These are phyloP conservation scores for Spinibarbus caldwelli DNA, from an alignment of 2,797 vertebrate genomes.

Conservation along the genomic window DNA sequence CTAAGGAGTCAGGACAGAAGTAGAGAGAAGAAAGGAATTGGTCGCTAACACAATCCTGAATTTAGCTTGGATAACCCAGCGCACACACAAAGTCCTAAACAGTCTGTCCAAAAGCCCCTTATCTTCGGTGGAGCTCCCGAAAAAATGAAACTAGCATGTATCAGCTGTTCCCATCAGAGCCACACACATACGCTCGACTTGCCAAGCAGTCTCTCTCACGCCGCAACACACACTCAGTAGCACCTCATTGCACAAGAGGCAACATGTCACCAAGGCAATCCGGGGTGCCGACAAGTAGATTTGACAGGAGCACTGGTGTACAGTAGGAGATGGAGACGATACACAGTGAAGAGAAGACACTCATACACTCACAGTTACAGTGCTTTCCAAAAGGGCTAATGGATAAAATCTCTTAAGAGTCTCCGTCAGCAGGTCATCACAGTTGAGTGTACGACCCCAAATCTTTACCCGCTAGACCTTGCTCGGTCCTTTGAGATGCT, in stretches of 20 bases:
- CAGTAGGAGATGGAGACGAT: slow-evolving; percentile 17
- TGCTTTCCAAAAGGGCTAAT: neutral
- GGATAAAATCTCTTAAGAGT: slow-evolving; percentile 15
- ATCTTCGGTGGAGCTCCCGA: slow-evolving; percentile 4
- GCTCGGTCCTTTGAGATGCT: neutral
- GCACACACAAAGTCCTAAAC: neutral
- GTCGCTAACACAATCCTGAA: neutral
- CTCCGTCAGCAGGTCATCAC: neutral
- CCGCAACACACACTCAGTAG: slow-evolving; percentile 14
- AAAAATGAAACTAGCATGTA: slow-evolving; percentile 11
- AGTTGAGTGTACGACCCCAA: slow-evolving; percentile 9
- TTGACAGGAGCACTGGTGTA: slow-evolving; percentile 24
- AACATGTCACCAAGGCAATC: slow-evolving; percentile 30
- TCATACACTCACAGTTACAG: slow-evolving; percentile 7
- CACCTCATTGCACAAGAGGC: slow-evolving; percentile 34
- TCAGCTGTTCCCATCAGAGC: slow-evolving; percentile 29
- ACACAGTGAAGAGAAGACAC: neutral
- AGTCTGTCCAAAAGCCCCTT: slow-evolving; percentile 9
- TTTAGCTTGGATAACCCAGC: slow-evolving; percentile 5
- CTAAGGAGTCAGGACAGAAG: neutral
- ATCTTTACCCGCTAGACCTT: neutral
- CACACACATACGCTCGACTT: neutral
- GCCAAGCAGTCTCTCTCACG: neutral
- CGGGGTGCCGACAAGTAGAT: neutral
- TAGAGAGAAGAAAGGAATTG: neutral